Conservation (phyloP, 2,888 invertebrate species). For the Diadegma fenestrale region DNA sequence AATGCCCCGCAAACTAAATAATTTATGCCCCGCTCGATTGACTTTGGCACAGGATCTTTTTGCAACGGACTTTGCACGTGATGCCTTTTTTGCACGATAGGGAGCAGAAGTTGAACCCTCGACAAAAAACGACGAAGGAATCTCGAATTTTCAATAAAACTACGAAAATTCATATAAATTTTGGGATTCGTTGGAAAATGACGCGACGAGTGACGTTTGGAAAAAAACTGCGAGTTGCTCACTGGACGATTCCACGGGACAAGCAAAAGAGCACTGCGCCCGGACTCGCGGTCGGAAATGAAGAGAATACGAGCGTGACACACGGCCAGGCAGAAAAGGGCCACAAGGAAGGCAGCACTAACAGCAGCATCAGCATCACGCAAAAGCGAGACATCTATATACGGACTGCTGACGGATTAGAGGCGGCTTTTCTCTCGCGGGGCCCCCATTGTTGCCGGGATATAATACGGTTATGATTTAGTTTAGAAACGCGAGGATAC, state of each 20-base stretch:
- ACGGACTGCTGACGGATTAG: constrained; percentile 80
- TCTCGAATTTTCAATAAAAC: neutral
- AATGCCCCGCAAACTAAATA: neutral
- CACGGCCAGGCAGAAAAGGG: constrained; percentile 25
- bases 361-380: constrained; percentile 32
- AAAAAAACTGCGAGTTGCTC: neutral
- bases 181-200: neutral
- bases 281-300: neutral
- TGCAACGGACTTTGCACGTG: neutral
- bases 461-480: constrained; percentile 84
- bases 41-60: neutral
- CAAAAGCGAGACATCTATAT: constrained; percentile 75
- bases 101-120: neutral
- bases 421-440: constrained; percentile 81
- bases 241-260: neutral
- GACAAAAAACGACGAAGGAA: neutral
- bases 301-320: constrained; percentile 30
- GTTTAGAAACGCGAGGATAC: constrained; percentile 78
- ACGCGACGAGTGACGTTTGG: too few relatives aligned
- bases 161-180: neutral
- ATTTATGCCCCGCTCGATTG: neutral
- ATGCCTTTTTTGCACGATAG: neutral
- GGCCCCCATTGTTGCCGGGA: constrained; percentile 70
- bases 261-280: neutral
- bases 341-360: constrained; percentile 36